A percentile compares a stretch with the other conserved stretches of the same genome.
Conservation (phyloP, 1,140 invertebrate genomes). For the Bombus impatiens region DNA sequence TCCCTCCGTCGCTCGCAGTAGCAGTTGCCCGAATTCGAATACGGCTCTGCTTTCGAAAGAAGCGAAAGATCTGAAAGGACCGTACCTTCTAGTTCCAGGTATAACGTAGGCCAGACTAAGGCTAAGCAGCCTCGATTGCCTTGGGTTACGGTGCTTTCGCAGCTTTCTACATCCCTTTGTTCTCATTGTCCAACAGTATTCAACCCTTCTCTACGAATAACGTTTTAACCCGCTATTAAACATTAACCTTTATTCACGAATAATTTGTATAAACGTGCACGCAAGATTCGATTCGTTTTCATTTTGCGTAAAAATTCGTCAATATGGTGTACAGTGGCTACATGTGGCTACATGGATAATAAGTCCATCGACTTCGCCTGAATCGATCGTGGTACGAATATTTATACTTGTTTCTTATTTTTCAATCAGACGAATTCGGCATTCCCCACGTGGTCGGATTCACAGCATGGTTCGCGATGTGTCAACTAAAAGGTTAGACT, state of each 20-base stretch:
- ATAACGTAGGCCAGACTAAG: slow-evolving; percentile 80
- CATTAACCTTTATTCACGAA: background rate
- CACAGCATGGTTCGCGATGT: slow-evolving; percentile 84
- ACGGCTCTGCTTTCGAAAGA: slow-evolving; percentile 84
- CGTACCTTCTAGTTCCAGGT: slow-evolving; percentile 91
- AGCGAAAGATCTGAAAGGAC: slow-evolving; percentile 87
- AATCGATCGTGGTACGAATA: slow-evolving; percentile 10
- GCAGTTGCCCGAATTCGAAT: slow-evolving; percentile 83
- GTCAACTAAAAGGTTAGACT: slow-evolving; percentile 83
- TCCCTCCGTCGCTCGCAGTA: slow-evolving; percentile 80
- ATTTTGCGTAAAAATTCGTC: background rate
- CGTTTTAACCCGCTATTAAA: background rate
- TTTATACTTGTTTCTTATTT: slow-evolving; percentile 65
- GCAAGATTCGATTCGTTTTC: background rate
- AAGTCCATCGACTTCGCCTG: background rate
- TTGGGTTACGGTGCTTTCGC: slow-evolving; percentile 62
- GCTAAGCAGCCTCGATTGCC: slow-evolving; percentile 43
- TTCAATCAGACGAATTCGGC: slow-evolving; percentile 73
- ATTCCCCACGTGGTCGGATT: slow-evolving; percentile 83
- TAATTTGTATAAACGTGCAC: background rate
- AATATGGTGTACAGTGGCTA: background rate
- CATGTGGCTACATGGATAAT: background rate
- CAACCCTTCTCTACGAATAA: background rate
- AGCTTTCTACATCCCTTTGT: slow-evolving; percentile 35
- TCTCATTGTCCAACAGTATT: background rate